phyloP scores from a whole-genome alignment of 2,113 vertebrate genomes.

The Lethenteron camtschaticum region DNA sequence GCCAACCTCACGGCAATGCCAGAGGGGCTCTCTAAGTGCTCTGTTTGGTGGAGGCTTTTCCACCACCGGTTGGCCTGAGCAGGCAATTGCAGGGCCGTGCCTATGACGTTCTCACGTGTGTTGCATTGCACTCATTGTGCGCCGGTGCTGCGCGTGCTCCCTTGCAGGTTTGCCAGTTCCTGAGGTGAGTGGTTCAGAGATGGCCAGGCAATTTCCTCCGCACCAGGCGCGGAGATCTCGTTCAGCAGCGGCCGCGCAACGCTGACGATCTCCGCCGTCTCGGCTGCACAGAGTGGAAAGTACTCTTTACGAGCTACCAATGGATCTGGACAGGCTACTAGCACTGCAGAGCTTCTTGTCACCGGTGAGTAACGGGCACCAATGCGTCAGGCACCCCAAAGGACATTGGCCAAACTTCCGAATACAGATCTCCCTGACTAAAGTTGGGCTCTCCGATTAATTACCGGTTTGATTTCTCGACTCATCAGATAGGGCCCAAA shows the following conservation, averaged over 20 bases:
- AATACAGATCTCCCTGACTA: too few relatives aligned
- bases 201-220: slow-evolving; percentile 88
- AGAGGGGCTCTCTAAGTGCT: too few relatives aligned
- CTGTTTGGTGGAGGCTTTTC: too few relatives aligned
- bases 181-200: slow-evolving; percentile 98
- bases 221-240: slow-evolving; percentile 81
- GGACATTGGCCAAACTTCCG: too few relatives aligned
- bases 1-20: too few relatives aligned
- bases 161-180: slow-evolving; percentile 75
- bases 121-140: not conserved
- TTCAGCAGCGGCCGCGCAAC: slow-evolving; percentile 95
- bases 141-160: not conserved
- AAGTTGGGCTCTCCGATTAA: too few relatives aligned
- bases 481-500: too few relatives aligned
- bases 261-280: slow-evolving; percentile 69
- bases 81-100: too few relatives aligned
- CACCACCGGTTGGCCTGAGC: too few relatives aligned
- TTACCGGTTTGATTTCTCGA: too few relatives aligned
- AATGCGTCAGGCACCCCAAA: too few relatives aligned
- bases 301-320: slow-evolving; percentile 88
- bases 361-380: slow-evolving; percentile 33
- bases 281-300: slow-evolving; percentile 60
- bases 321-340: slow-evolving; percentile 84
- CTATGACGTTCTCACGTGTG: too few relatives aligned
- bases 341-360: slow-evolving; percentile 83